These are phyloP conservation scores for Hemiprocne comata DNA, from an alignment of 2,113 vertebrate genomes.

Conservation along the genomic window DNA sequence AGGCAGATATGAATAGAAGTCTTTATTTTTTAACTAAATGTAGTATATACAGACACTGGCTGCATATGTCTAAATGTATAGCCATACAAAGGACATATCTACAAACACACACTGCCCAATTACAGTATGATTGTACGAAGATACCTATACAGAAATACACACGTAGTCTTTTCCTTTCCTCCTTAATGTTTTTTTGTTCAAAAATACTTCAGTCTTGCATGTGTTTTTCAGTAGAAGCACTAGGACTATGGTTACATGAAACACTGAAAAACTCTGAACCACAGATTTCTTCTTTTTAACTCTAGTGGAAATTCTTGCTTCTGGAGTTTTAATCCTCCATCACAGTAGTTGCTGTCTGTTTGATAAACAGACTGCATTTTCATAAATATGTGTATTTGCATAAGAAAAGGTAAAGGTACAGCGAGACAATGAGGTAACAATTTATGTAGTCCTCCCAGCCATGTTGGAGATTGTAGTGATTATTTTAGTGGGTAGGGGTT, in stretches of 20 bases:
- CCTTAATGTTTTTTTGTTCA: background rate
- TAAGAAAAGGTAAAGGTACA: background rate
- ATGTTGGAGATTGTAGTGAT: background rate
- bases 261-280: conserved; percentile 46
- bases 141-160: background rate
- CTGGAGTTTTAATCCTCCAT: background rate
- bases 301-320: background rate
- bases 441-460: background rate
- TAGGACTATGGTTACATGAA: conserved; percentile 49
- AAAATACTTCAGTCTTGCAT: conserved; percentile 28
- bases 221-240: conserved; percentile 47
- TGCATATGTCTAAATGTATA: background rate
- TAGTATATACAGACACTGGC: background rate
- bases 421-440: background rate
- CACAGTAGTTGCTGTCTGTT: background rate
- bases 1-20: conserved; percentile 72
- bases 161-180: conserved; percentile 20
- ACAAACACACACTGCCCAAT: background rate
- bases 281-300: conserved; percentile 28
- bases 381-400: background rate
- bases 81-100: background rate
- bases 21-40: conserved; percentile 56
- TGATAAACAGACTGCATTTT: background rate
- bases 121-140: background rate
- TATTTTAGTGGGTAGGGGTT: background rate